A percentile compares a stretch with the other conserved stretches of the same genome.
Conservation (phyloP, 1,140 invertebrate species). For the Matsumurasca onukii region DNA sequence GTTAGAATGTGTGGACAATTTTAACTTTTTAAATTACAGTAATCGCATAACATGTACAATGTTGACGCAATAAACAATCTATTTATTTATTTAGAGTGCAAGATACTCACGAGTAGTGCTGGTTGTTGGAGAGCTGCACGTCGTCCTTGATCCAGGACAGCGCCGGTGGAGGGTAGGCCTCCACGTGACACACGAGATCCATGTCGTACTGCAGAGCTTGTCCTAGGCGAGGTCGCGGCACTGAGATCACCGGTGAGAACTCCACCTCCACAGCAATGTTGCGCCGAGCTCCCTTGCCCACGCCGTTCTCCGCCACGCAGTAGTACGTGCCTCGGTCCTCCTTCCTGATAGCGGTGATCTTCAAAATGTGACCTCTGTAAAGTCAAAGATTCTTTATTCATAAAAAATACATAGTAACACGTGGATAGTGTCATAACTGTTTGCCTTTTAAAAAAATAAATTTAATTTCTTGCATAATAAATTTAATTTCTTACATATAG, state of each 20-base stretch:
- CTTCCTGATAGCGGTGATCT: slow-evolving; percentile 76
- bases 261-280: slow-evolving; percentile 90
- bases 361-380: slow-evolving; percentile 79
- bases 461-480: no score
- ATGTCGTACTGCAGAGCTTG: slow-evolving; percentile 90
- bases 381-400: slow-evolving; percentile 15
- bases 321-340: slow-evolving; percentile 91
- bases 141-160: slow-evolving; percentile 87
- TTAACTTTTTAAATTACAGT: no score
- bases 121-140: slow-evolving; percentile 78
- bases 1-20: no score
- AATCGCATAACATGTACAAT: no score
- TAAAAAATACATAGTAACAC: neutral
- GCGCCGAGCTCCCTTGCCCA: slow-evolving; percentile 77
- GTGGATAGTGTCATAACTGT: no score
- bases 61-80: no score
- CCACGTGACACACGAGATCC: slow-evolving; percentile 89
- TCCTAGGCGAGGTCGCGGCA: slow-evolving; percentile 74
- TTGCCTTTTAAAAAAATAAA: no score
- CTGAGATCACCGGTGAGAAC: slow-evolving; percentile 81
- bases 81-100: neutral
- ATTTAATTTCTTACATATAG: no score
- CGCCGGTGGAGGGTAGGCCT: slow-evolving; percentile 87
- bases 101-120: slow-evolving; percentile 67
- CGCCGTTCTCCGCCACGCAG: slow-evolving; percentile 90